Evolutionary conservation across 2,797 vertebrate species (phyloP).

Genomic region (Cephalopachus bancanus): DNA sequence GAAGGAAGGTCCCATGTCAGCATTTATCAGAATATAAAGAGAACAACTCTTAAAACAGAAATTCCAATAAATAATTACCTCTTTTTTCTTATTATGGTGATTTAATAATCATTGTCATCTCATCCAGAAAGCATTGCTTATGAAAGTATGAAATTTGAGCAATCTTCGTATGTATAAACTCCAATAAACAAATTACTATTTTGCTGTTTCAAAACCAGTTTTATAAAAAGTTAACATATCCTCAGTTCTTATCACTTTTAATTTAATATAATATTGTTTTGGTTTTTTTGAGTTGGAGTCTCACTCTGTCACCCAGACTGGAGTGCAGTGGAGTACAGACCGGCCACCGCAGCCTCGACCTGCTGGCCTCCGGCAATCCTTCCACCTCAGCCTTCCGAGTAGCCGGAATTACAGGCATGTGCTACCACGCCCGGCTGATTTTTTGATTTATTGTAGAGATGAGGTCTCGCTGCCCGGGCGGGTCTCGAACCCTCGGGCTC

Average conservation of each 20-base stretch:
- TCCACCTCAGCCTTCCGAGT: no score
- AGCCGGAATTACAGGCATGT: no score
- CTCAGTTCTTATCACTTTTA: neutral
- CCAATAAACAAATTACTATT: neutral
- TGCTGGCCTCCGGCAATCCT: no score
- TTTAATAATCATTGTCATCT: neutral
- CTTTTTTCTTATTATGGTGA: neutral
- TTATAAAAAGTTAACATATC: neutral
- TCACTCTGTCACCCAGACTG: no score
- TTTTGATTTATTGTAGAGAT: no score
- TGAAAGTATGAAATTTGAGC: neutral
- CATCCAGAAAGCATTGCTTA: neutral
- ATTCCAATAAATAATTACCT: neutral
- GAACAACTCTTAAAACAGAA: neutral
- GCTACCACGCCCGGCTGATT: no score
- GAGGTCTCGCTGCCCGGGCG: no score
- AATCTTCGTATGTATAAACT: neutral
- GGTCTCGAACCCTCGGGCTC: no score
- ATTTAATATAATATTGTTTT: neutral
- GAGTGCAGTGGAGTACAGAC: no score
- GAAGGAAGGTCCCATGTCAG: neutral
- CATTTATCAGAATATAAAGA: neutral
- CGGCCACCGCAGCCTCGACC: no score
- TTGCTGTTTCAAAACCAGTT: neutral
- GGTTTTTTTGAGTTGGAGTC: no score